These are phyloP conservation scores for Acipenser ruthenus DNA, from an alignment of 2,797 vertebrate genomes.

Conservation along the genomic window DNA sequence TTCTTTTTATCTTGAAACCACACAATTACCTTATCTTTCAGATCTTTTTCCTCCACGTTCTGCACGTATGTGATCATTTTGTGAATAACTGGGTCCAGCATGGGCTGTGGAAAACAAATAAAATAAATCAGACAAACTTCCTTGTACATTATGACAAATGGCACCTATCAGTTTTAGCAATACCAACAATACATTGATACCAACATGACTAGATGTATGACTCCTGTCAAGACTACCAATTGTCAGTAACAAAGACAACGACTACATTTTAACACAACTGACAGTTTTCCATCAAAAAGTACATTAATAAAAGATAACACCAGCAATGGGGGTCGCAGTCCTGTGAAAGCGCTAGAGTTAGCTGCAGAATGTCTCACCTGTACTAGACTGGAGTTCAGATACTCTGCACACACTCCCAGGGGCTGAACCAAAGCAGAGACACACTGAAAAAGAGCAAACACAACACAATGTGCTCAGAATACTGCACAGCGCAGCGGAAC, in stretches of 20 bases:
- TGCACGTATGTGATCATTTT: slow-evolving; percentile 97
- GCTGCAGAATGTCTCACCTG: slow-evolving; percentile 61
- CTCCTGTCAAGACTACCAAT: too few species aligned
- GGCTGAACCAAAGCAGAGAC: slow-evolving; percentile 93
- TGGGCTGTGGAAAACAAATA: slow-evolving; percentile 63
- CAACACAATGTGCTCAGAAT: not conserved
- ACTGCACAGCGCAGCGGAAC: too few species aligned
- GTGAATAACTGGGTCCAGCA: slow-evolving; percentile 96
- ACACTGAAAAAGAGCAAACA: slow-evolving; percentile 51
- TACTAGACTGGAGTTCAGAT: slow-evolving; percentile 89
- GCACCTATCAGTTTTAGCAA: too few species aligned
- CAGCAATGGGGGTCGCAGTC: too few species aligned
- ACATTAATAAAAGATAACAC: too few species aligned
- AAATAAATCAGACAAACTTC: slow-evolving; percentile 17
- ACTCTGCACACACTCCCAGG: slow-evolving; percentile 92
- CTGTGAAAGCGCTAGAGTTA: not conserved
- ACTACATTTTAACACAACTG: too few species aligned
- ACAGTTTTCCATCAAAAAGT: too few species aligned
- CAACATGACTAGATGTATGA: too few species aligned
- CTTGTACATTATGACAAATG: not conserved
- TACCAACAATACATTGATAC: too few species aligned
- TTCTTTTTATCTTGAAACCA: too few species aligned
- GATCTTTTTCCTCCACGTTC: slow-evolving; percentile 94
- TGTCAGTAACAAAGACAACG: too few species aligned
- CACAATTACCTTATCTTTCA: slow-evolving; percentile 88